A percentile compares a stretch with the other conserved stretches of the same genome.
Evolutionary conservation across 2,888 invertebrate species (phyloP).

Genomic region (Platycheirus albimanus): DNA sequence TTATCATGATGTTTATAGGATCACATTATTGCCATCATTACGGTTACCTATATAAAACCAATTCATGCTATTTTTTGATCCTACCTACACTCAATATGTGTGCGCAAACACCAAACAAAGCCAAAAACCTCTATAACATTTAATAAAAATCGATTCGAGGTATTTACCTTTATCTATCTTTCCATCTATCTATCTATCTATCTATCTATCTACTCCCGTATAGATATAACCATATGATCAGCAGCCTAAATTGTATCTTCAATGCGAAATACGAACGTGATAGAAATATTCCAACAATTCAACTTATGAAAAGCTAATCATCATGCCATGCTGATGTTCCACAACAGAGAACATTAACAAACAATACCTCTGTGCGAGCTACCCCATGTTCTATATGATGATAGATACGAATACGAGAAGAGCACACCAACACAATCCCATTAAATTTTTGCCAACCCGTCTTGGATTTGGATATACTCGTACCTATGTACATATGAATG

Average conservation of each 20-base stretch:
- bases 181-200: no score
- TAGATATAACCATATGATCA: conserved; percentile 4
- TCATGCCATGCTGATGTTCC: conserved; percentile 24
- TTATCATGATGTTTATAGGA: conserved; percentile 27
- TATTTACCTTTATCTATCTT: conserved; percentile 1
- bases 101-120: conserved; percentile 1
- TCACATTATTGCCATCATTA: conserved; percentile 19
- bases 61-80: conserved; percentile 17
- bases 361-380: conserved; percentile 11
- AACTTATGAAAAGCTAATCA: conserved; percentile 59
- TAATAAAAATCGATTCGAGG: conserved; percentile 25
- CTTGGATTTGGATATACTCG: conserved; percentile 8
- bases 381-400: not conserved
- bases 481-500: no score
- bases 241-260: conserved; percentile 17
- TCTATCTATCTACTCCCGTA: not conserved
- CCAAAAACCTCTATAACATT: not conserved
- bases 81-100: not conserved
- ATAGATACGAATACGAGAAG: not conserved
- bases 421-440: not conserved
- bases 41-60: conserved; percentile 10
- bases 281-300: conserved; percentile 41
- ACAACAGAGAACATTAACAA: conserved; percentile 51
- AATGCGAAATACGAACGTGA: conserved; percentile 19
- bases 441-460: no score